Conservation (phyloP, 2,797 vertebrate genomes). For the Myotis planiceps region DNA sequence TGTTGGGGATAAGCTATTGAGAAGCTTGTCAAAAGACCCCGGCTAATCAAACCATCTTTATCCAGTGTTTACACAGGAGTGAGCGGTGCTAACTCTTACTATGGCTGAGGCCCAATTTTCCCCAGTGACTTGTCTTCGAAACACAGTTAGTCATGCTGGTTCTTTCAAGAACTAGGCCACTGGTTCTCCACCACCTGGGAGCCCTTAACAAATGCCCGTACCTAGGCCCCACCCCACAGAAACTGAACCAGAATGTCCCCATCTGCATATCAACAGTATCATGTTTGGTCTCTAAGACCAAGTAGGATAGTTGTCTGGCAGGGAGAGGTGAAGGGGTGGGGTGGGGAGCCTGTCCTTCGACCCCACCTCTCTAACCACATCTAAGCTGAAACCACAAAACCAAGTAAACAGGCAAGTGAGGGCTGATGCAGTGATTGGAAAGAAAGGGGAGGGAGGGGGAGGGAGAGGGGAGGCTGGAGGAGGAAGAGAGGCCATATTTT, state of each 20-base stretch:
- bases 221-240: slow-evolving; percentile 20
- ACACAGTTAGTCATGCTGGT: neutral
- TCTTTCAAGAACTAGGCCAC: slow-evolving; percentile 23
- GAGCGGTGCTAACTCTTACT: neutral
- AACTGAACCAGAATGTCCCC: slow-evolving; percentile 36
- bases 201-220: slow-evolving; percentile 2
- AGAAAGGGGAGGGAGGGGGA: neutral
- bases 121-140: neutral
- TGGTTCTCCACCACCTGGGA: neutral
- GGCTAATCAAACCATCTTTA: neutral
- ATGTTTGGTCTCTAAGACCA: neutral
- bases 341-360: neutral
- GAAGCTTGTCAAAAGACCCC: neutral
- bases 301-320: neutral
- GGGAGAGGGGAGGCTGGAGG: neutral
- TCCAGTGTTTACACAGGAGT: neutral
- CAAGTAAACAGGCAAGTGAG: slow-evolving; percentile 65
- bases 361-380: slow-evolving; percentile 70
- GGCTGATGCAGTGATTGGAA: slow-evolving; percentile 38
- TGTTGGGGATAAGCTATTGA: neutral
- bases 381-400: slow-evolving; percentile 75
- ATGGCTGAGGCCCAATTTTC: neutral
- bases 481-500: neutral
- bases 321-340: neutral
- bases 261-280: neutral